These are phyloP conservation scores for Bergia sp. DNA, from an alignment of 92 coral and sea anemone species.

Conservation along the genomic window DNA sequence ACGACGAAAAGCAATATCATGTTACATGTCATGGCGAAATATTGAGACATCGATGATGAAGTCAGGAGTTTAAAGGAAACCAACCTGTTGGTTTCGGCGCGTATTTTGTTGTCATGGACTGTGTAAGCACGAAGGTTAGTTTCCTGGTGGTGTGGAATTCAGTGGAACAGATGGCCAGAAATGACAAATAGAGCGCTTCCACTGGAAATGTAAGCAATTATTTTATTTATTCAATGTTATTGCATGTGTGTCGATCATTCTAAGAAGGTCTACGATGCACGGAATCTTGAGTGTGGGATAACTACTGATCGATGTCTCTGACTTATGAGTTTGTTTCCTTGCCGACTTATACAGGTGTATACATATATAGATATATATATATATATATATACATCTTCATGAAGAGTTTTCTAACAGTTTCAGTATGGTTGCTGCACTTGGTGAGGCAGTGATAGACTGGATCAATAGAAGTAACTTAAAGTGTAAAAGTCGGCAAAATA, in stretches of 20 bases:
- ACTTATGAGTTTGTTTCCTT: background rate
- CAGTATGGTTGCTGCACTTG: background rate
- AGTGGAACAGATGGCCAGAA: slow-evolving; percentile 65
- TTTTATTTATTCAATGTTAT: slow-evolving; percentile 1
- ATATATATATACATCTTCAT: background rate
- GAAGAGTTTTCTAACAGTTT: background rate
- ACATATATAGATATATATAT: no score
- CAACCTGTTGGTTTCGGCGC: slow-evolving; percentile 55
- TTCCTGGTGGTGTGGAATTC: slow-evolving; percentile 77
- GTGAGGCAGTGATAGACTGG: background rate
- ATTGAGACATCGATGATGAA: slow-evolving; percentile 28
- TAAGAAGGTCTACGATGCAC: slow-evolving; percentile 1
- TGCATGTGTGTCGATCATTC: background rate
- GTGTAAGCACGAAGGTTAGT: slow-evolving; percentile 60
- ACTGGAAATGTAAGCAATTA: slow-evolving; percentile 82
- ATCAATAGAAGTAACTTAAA: background rate
- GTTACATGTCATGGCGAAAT: background rate
- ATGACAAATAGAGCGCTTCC: slow-evolving; percentile 93
- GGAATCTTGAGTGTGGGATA: background rate
- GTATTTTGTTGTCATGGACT: slow-evolving; percentile 93
- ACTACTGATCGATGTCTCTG: background rate
- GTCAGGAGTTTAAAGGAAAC: slow-evolving; percentile 29
- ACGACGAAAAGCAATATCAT: slow-evolving; percentile 26
- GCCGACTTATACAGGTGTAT: no score
- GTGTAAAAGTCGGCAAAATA: background rate